These are phyloP conservation scores for Cremastinae sp. DNA, from an alignment of 2,888 invertebrate species.

Conservation along the genomic window DNA sequence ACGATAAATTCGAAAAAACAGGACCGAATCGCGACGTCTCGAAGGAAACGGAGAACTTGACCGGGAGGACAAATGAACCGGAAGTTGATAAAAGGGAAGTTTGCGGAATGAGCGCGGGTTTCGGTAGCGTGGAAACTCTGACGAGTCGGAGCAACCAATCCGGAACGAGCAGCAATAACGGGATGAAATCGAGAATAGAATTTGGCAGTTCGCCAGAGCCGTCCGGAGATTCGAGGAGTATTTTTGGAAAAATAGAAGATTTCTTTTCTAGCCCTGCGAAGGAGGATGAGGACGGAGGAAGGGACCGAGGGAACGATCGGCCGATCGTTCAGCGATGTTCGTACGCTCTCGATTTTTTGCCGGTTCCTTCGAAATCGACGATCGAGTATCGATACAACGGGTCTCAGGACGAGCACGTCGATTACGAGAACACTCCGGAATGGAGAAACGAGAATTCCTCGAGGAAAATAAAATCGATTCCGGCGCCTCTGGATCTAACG, in stretches of 20 bases:
- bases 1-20: too few relatives aligned
- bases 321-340: too few relatives aligned
- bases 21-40: slow-evolving; percentile 10
- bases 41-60: too few relatives aligned
- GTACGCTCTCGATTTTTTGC: slow-evolving; percentile 40
- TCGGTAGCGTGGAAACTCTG: slow-evolving; percentile 77
- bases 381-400: slow-evolving; percentile 41
- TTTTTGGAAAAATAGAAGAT: too few relatives aligned
- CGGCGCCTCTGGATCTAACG: slow-evolving; percentile 68
- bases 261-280: too few relatives aligned
- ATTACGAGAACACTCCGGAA: too few relatives aligned
- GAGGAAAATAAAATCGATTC: slow-evolving; percentile 52
- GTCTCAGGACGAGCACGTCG: too few relatives aligned
- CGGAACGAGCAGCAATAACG: slow-evolving; percentile 72
- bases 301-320: too few relatives aligned
- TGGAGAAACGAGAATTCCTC: slow-evolving; percentile 19
- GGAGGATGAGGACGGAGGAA: too few relatives aligned
- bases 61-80: too few relatives aligned
- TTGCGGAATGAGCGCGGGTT: slow-evolving; percentile 63
- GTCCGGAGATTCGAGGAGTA: slow-evolving; percentile 31
- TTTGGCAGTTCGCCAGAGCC: slow-evolving; percentile 71
- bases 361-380: slow-evolving; percentile 45
- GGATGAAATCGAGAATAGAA: slow-evolving; percentile 71
- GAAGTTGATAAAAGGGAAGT: too few relatives aligned
- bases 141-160: slow-evolving; percentile 78